phyloP scores from a whole-genome alignment of 2,113 vertebrate genomes.

The Reinhardtius hippoglossoides region DNA sequence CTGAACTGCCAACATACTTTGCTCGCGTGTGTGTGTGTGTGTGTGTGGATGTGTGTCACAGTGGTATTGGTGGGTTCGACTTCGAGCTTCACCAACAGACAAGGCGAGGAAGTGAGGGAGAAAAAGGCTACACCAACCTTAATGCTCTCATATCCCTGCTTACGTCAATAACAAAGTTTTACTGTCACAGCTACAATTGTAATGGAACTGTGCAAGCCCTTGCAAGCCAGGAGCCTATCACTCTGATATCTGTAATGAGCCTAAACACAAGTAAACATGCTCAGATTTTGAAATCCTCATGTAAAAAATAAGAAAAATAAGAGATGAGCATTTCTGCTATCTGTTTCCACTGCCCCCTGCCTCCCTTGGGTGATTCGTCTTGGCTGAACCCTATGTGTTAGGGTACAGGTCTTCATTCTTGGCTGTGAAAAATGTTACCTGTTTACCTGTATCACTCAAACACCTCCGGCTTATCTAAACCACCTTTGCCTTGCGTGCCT shows the following conservation, averaged over 20 bases:
- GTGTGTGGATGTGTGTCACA: slow-evolving; percentile 23
- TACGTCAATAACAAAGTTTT: slow-evolving; percentile 71
- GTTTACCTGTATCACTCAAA: slow-evolving; percentile 85
- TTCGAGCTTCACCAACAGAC: slow-evolving; percentile 64
- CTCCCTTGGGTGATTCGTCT: slow-evolving; percentile 44
- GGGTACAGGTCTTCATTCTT: slow-evolving; percentile 67
- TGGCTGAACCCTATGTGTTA: slow-evolving; percentile 44
- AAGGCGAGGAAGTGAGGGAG: slow-evolving; percentile 50
- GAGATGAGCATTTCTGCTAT: slow-evolving; percentile 16
- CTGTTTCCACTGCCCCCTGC: slow-evolving; percentile 26
- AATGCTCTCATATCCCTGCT: slow-evolving; percentile 63
- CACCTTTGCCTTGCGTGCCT: slow-evolving; percentile 81
- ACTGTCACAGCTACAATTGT: slow-evolving; percentile 63
- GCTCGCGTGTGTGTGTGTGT: slow-evolving; percentile 26
- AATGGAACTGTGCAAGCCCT: slow-evolving; percentile 59
- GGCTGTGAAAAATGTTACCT: slow-evolving; percentile 72
- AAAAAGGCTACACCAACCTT: slow-evolving; percentile 58
- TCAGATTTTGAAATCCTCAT: slow-evolving; percentile 43
- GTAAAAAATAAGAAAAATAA: slow-evolving; percentile 7
- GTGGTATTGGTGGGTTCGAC: slow-evolving; percentile 61
- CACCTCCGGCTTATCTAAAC: slow-evolving; percentile 84
- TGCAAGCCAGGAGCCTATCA: slow-evolving; percentile 64
- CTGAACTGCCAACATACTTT: slow-evolving; percentile 75
- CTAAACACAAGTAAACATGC: slow-evolving; percentile 47
- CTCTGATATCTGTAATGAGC: slow-evolving; percentile 58